Percentiles rank a stretch among this genome's conserved stretches.
Conservation (phyloP, 2,113 vertebrate genomes). For the Fregata magnificens region DNA sequence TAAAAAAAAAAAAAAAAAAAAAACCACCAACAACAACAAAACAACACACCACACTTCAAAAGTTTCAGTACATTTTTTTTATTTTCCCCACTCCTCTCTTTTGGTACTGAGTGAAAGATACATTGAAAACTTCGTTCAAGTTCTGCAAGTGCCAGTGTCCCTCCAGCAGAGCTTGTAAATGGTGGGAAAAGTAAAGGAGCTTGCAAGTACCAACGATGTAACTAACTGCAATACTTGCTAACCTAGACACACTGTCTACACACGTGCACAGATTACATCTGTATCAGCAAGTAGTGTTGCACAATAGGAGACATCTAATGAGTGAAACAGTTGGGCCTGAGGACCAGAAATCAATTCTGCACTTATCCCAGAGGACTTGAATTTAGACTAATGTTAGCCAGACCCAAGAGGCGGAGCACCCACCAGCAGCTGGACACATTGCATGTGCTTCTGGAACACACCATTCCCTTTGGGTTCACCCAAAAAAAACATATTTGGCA, state of each 20-base stretch:
- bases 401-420: background rate
- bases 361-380: background rate
- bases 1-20: background rate
- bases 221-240: background rate
- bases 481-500: background rate
- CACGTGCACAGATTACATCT: too few relatives aligned
- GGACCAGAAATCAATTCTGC: background rate
- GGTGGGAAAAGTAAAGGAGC: background rate
- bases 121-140: background rate
- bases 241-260: rapidly evolving
- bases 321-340: background rate
- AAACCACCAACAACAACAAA: too few relatives aligned
- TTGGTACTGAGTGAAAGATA: background rate
- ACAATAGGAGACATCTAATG: background rate
- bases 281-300: background rate
- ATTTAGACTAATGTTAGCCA: background rate
- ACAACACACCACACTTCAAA: background rate
- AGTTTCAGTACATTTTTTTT: background rate
- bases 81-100: background rate
- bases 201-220: background rate
- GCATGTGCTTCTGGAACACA: background rate
- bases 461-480: background rate
- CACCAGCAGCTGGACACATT: background rate
- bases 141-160: background rate
- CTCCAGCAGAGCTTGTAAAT: background rate